Percentiles rank a stretch among this genome's conserved stretches.
These are phyloP conservation scores for Protobothrops mucrosquamatus DNA, from an alignment of 2,113 vertebrate species.

Conservation along the genomic window DNA sequence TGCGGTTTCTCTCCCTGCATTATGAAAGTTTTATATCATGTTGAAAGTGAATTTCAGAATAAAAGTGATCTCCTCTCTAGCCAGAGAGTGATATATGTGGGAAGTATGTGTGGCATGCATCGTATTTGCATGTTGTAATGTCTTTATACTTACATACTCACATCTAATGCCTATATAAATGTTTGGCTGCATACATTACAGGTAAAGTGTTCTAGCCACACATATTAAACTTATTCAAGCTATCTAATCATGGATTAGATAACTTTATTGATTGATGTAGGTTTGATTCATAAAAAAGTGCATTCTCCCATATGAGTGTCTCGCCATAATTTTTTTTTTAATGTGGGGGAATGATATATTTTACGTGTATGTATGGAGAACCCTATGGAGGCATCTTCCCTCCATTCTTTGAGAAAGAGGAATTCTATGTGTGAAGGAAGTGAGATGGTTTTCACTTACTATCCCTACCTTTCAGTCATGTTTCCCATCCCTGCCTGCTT, in stretches of 20 bases:
- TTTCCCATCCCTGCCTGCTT: neutral
- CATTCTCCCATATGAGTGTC: neutral
- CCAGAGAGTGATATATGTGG: neutral
- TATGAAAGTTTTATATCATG: neutral
- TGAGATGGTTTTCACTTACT: neutral
- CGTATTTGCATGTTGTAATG: neutral
- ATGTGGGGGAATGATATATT: neutral
- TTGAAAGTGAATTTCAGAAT: neutral
- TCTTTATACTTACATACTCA: neutral
- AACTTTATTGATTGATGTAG: neutral
- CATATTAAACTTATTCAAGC: neutral
- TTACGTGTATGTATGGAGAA: neutral
- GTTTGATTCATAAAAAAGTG: neutral
- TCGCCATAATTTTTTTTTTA: neutral
- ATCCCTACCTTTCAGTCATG: neutral
- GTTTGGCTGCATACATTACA: neutral
- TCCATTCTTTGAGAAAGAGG: neutral
- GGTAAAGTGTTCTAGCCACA: neutral
- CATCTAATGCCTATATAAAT: neutral
- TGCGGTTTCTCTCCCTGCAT: neutral
- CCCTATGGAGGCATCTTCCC: neutral
- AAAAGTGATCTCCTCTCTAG: neutral
- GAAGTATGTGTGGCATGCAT: neutral
- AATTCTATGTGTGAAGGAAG: neutral
- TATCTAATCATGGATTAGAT: neutral